Evolutionary conservation across 2,888 invertebrate species (phyloP), one percentile per base, ranked within the genome.

Genomic region (Anoplius nigerrimus): DNA sequence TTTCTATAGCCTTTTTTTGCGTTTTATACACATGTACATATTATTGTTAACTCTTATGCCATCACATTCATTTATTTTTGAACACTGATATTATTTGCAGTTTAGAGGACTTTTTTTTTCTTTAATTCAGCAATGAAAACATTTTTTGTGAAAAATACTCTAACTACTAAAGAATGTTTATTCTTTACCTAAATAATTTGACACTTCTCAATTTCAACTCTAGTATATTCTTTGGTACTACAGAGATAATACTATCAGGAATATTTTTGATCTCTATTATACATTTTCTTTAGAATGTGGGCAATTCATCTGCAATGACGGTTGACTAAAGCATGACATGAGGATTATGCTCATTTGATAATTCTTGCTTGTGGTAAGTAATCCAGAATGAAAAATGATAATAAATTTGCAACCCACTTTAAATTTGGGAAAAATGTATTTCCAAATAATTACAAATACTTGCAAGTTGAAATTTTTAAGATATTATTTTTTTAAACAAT

Each of bases 331-430:
- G 64, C 56, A 62, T 69, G 57, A 62, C 58, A 60, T 64, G 55
- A 74, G 69, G 42, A 57, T 69, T 70, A 66, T 56, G 56, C 62
- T 27, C 16, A 54, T 66, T 11, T 2, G 21, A 53, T 62, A 66
- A 60, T 57, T 11, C 52, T 48, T 66, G 56, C 48, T 64, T 64
- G 21, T n/a, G 58, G 74, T 70, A 66, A 74, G 64, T 74, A 27
- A 18, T 60, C 52, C 21, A 46, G 45, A 22, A 18, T 48, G 54
- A 18, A 16, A 18, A 53, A 18, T 54, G 8, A n/a, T 13, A 21
- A 43, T 62, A 24, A 51, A 34, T 6, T 11, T 34, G 4, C 34
- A 34, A 34, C 11, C 6, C 11, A 34, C 34, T 13, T 34, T 34
- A 6, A 11, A 13, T 34, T 16, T 5, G 11, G 11, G 11, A 34